Percentiles rank a stretch among this genome's conserved stretches.
Conservation (phyloP, 2,888 invertebrate species). For the Andrena flavipes region DNA sequence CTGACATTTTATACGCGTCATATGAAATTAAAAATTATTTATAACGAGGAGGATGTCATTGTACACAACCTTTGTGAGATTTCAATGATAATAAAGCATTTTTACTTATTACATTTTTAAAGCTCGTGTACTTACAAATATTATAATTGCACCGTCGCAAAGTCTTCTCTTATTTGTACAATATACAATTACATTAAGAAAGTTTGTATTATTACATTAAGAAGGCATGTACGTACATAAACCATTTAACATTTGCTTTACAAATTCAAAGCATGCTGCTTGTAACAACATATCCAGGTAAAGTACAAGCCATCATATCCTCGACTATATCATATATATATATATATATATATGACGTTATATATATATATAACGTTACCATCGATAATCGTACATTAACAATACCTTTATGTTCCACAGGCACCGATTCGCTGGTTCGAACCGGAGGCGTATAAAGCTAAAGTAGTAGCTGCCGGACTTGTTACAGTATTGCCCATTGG, state of each 20-base stretch:
- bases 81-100: constrained; percentile 50
- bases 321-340: not conserved
- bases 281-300: constrained; percentile 61
- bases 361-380: not conserved
- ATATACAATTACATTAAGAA: constrained; percentile 11
- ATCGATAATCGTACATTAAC: constrained; percentile 7
- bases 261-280: constrained; percentile 74
- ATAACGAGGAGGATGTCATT: constrained; percentile 25
- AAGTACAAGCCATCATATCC: constrained; percentile 30
- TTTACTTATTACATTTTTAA: constrained; percentile 44
- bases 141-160: constrained; percentile 9
- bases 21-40: constrained; percentile 17
- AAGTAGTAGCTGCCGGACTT: constrained; percentile 81
- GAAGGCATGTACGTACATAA: constrained; percentile 55
- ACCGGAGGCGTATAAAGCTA: constrained; percentile 83
- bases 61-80: constrained; percentile 34
- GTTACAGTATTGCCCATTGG: constrained; percentile 79
- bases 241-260: constrained; percentile 64
- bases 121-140: constrained; percentile 18
- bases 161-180: not conserved
- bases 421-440: constrained; percentile 85
- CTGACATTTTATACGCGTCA: constrained; percentile 30
- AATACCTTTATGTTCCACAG: constrained; percentile 69
- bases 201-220: constrained; percentile 22
- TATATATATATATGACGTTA: not conserved